Conservation (phyloP, 2,113 vertebrate genomes). For the Lichenostomus cassidix region DNA sequence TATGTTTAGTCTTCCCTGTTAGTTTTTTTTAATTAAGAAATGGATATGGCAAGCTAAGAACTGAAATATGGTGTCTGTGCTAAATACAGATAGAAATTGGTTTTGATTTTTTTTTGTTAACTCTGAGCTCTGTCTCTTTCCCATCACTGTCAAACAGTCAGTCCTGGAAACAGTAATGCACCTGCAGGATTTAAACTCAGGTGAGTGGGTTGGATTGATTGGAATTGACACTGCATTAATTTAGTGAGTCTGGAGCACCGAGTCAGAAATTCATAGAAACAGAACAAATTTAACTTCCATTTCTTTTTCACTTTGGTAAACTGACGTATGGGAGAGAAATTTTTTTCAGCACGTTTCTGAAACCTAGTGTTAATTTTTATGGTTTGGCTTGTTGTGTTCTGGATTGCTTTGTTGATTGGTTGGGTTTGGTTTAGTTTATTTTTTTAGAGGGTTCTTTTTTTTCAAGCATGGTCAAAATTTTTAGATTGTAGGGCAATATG, state of each 20-base stretch:
- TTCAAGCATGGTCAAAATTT: fast-evolving
- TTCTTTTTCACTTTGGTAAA: neutral
- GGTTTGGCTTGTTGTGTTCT: neutral
- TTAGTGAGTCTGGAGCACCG: neutral
- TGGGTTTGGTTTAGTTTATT: neutral
- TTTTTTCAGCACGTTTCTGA: neutral
- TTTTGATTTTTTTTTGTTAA: neutral
- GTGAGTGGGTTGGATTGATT: neutral
- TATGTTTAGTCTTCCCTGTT: neutral
- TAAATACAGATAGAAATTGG: neutral
- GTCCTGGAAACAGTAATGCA: neutral
- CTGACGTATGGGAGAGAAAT: neutral
- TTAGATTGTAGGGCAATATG: neutral
- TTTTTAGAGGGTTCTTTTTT: neutral
- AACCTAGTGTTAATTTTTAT: neutral
- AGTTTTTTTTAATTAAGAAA: constrained; percentile 12
- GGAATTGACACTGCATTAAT: neutral
- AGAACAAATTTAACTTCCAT: neutral
- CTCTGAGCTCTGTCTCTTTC: neutral
- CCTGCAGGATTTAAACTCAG: neutral
- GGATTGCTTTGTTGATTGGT: neutral
- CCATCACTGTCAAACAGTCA: neutral
- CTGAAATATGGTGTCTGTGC: neutral
- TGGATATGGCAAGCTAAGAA: fast-evolving
- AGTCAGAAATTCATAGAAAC: neutral